A percentile compares a stretch with the other conserved stretches of the same genome.
These are phyloP conservation scores for Parascotia fuliginaria DNA, from an alignment of 2,888 invertebrate genomes.

Conservation along the genomic window DNA sequence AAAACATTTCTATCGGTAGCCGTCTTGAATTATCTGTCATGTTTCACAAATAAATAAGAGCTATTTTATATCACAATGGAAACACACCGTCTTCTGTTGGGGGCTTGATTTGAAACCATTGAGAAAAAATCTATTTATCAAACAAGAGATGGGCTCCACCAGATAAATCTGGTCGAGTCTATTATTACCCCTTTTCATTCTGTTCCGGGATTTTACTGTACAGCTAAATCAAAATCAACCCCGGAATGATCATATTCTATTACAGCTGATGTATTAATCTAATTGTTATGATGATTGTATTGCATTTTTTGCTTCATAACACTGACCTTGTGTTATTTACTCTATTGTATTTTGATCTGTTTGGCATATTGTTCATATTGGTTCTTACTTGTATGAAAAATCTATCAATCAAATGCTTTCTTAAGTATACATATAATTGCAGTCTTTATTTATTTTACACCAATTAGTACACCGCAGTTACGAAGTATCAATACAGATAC, in stretches of 20 bases:
- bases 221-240: slow-evolving; percentile 44
- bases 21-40: slow-evolving; percentile 76
- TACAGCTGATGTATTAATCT: slow-evolving; percentile 30
- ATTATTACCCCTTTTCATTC: slow-evolving; percentile 79
- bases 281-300: slow-evolving; percentile 33
- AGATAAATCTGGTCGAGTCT: slow-evolving; percentile 73
- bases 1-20: slow-evolving; percentile 82
- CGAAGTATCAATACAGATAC: no score
- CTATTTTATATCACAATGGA: slow-evolving; percentile 78
- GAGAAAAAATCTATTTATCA: slow-evolving; percentile 80
- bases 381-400: no score
- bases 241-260: slow-evolving; percentile 40
- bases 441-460: no score
- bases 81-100: slow-evolving; percentile 62
- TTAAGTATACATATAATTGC: no score
- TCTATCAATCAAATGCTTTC: no score
- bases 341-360: no score
- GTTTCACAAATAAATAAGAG: slow-evolving; percentile 81
- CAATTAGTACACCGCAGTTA: no score
- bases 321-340: not conserved
- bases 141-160: slow-evolving; percentile 73
- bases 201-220: slow-evolving; percentile 49
- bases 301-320: slow-evolving; percentile 9
- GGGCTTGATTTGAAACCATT: slow-evolving; percentile 67
- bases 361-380: not conserved